Percentiles rank a stretch among this genome's conserved stretches.
phyloP scores from a whole-genome alignment of 2,113 vertebrate genomes.

The Colaptes auratus region DNA sequence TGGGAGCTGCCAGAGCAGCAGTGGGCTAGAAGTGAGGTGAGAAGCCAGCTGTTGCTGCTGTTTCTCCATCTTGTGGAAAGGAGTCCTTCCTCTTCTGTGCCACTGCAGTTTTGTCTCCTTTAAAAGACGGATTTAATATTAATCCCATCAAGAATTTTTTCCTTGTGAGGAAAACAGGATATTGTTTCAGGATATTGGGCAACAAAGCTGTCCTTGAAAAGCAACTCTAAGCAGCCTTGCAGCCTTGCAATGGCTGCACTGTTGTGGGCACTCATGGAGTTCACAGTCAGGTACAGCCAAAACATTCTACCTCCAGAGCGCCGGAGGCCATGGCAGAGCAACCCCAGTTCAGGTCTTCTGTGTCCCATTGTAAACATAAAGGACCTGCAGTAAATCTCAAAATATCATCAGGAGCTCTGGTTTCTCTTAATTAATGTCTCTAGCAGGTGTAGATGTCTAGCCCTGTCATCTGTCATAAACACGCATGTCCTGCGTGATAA shows the following conservation, averaged over 20 bases:
- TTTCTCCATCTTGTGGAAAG: background rate
- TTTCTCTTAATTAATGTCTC: conserved; percentile 14
- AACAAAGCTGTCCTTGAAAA: conserved; percentile 61
- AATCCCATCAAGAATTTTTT: conserved; percentile 53
- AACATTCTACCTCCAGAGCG: background rate
- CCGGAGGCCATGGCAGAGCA: background rate
- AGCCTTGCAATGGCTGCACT: background rate
- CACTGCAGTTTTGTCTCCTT: background rate
- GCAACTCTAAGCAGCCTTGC: conserved; percentile 18
- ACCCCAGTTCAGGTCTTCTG: background rate
- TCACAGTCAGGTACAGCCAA: background rate
- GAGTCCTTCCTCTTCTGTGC: background rate
- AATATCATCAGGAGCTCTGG: background rate
- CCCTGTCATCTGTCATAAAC: background rate
- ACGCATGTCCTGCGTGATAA: conserved; percentile 25
- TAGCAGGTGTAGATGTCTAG: background rate
- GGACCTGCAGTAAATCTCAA: background rate
- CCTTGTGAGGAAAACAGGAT: conserved; percentile 59
- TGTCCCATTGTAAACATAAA: background rate
- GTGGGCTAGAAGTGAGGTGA: background rate
- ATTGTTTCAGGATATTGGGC: conserved; percentile 63
- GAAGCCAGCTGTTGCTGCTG: background rate
- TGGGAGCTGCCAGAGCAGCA: background rate
- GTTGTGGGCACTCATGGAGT: background rate
- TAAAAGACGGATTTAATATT: conserved; percentile 55